These are phyloP conservation scores for Clunio marinus DNA, from an alignment of 2,888 invertebrate genomes.

Conservation along the genomic window DNA sequence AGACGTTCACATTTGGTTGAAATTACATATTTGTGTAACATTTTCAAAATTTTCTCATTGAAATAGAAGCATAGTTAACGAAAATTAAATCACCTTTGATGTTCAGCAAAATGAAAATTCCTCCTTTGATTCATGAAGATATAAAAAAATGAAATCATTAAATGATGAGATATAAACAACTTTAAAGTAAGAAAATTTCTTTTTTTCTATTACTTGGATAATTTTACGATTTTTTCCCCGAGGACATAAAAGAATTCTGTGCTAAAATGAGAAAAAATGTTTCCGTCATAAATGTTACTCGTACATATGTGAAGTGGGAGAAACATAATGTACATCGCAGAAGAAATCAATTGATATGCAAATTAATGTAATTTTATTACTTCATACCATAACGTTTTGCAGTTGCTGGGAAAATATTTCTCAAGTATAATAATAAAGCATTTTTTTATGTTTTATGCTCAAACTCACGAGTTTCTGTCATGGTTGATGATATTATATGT, in stretches of 20 bases:
- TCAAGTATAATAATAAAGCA: too few species aligned
- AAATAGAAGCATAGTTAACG: too few species aligned
- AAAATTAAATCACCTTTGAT: too few species aligned
- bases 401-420: not conserved
- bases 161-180: not conserved
- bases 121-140: not conserved
- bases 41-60: too few species aligned
- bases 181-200: not conserved
- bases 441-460: not conserved
- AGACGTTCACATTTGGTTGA: too few species aligned
- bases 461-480: too few species aligned
- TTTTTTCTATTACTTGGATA: not conserved
- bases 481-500: too few species aligned
- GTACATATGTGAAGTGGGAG: not conserved
- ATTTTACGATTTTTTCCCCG: not conserved
- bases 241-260: not conserved
- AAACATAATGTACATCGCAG: too few species aligned
- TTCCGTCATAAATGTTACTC: not conserved
- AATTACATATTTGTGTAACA: too few species aligned
- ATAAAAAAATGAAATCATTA: not conserved
- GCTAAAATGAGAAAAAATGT: constrained; percentile 5
- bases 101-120: too few species aligned
- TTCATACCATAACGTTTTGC: constrained; percentile 3
- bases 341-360: constrained; percentile 21
- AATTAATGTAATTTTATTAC: constrained; percentile 18